A percentile compares a stretch with the other conserved stretches of the same genome.
These are phyloP conservation scores for Sebastes oblongus DNA, from an alignment of 2,797 vertebrate species.

Conservation along the genomic window DNA sequence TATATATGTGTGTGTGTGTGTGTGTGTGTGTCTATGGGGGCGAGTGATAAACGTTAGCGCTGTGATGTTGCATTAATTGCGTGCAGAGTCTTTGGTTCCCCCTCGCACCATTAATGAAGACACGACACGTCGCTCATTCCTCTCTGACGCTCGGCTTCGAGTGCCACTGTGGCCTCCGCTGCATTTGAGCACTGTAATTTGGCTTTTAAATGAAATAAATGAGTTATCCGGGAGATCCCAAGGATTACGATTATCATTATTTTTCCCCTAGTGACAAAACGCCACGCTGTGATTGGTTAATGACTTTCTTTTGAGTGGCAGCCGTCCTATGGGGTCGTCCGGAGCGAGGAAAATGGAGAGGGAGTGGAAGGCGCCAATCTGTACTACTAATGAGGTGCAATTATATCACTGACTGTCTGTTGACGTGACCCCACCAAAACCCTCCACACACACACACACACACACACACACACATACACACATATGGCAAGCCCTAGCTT, in stretches of 20 bases:
- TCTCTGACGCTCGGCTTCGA: slow-evolving; percentile 59
- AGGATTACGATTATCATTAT: slow-evolving; percentile 78
- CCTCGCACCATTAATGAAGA: slow-evolving; percentile 75
- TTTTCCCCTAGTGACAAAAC: slow-evolving; percentile 71
- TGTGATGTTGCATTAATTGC: slow-evolving; percentile 84
- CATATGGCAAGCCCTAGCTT: neutral
- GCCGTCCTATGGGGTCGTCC: slow-evolving; percentile 75
- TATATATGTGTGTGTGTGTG: slow-evolving; percentile 26
- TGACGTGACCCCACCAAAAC: slow-evolving; percentile 62
- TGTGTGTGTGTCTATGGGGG: slow-evolving; percentile 48
- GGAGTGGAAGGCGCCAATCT: slow-evolving; percentile 71
- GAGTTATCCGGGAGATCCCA: slow-evolving; percentile 75
- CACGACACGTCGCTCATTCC: slow-evolving; percentile 60
- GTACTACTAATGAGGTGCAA: slow-evolving; percentile 71
- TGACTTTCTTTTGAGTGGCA: slow-evolving; percentile 75
- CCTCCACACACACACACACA: slow-evolving; percentile 34
- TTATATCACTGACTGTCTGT: slow-evolving; percentile 69
- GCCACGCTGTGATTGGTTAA: slow-evolving; percentile 79
- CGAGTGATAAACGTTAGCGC: slow-evolving; percentile 73
- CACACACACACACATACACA: neutral
- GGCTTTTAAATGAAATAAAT: slow-evolving; percentile 81
- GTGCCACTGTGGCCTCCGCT: slow-evolving; percentile 68
- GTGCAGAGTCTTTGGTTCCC: slow-evolving; percentile 75
- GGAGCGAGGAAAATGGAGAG: slow-evolving; percentile 61
- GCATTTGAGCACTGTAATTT: slow-evolving; percentile 74